A percentile compares a stretch with the other conserved stretches of the same genome.
Conservation (phyloP, 2,797 vertebrate genomes). For the Sebastes oblongus region DNA sequence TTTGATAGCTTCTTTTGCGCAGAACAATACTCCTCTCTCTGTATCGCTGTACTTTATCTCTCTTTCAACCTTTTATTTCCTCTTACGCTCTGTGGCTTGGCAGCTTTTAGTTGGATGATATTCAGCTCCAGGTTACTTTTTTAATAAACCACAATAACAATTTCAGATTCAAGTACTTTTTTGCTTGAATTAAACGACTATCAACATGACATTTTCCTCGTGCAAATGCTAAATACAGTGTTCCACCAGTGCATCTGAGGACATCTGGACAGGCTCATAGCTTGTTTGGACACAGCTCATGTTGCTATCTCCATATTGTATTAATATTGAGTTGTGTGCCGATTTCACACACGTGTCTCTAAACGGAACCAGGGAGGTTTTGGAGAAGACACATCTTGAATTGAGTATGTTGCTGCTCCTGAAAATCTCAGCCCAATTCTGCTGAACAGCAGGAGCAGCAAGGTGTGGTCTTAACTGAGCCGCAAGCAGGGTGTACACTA, state of each 20-base stretch:
- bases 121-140: not conserved
- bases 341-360: slow-evolving; percentile 36
- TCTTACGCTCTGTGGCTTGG: not conserved
- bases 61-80: not conserved
- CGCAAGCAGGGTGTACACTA: not conserved
- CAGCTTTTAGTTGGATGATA: not conserved
- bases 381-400: slow-evolving; percentile 49
- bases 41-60: not conserved
- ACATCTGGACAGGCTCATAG: slow-evolving; percentile 14
- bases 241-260: not conserved
- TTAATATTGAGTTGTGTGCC: slow-evolving; percentile 42
- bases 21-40: not conserved
- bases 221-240: not conserved
- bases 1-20: slow-evolving; percentile 54
- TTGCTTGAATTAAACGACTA: not conserved
- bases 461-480: slow-evolving; percentile 39
- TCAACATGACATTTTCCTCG: not conserved
- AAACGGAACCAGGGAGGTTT: slow-evolving; percentile 34
- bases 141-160: not conserved
- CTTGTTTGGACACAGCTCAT: slow-evolving; percentile 23
- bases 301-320: slow-evolving; percentile 41
- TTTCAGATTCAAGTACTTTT: not conserved
- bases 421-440: slow-evolving; percentile 14
- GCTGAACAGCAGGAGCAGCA: slow-evolving; percentile 13
- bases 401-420: slow-evolving; percentile 31